These are phyloP conservation scores for Hydropsyche betteni DNA, from an alignment of 2,888 invertebrate genomes.

Conservation along the genomic window DNA sequence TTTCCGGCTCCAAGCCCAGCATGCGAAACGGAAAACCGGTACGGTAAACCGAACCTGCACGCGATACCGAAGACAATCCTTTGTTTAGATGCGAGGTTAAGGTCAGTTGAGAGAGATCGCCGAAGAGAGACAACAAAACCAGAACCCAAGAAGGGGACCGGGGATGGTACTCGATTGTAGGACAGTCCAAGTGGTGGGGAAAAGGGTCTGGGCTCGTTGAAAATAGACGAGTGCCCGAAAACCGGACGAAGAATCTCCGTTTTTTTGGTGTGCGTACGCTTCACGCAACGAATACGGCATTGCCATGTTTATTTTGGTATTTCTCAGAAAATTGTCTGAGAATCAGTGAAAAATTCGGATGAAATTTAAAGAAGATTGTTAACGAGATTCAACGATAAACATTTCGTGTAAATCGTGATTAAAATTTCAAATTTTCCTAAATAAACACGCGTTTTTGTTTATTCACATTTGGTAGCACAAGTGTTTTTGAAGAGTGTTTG, in stretches of 20 bases:
- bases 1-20: too few relatives aligned
- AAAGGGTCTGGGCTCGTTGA: too few relatives aligned
- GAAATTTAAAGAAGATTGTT: too few relatives aligned
- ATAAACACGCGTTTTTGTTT: not conserved
- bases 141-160: too few relatives aligned
- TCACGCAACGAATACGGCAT: not conserved
- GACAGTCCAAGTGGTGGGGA: too few relatives aligned
- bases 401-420: too few relatives aligned
- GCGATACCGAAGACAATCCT: constrained; percentile 20
- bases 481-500: constrained; percentile 1
- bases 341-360: too few relatives aligned
- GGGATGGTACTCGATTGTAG: too few relatives aligned
- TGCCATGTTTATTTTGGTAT: not conserved
- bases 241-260: not conserved
- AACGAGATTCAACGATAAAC: too few relatives aligned
- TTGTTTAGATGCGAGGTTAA: constrained; percentile 20
- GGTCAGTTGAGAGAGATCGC: not conserved
- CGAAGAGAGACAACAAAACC: too few relatives aligned
- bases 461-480: not conserved
- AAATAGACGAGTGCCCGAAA: not conserved
- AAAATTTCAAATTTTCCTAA: not conserved
- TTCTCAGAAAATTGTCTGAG: constrained; percentile 11
- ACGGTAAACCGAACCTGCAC: not conserved
- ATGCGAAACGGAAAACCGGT: too few relatives aligned
- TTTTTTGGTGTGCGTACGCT: not conserved